Evolutionary conservation across 1,140 invertebrate species (phyloP).

Genomic region (Uloborus diversus): DNA sequence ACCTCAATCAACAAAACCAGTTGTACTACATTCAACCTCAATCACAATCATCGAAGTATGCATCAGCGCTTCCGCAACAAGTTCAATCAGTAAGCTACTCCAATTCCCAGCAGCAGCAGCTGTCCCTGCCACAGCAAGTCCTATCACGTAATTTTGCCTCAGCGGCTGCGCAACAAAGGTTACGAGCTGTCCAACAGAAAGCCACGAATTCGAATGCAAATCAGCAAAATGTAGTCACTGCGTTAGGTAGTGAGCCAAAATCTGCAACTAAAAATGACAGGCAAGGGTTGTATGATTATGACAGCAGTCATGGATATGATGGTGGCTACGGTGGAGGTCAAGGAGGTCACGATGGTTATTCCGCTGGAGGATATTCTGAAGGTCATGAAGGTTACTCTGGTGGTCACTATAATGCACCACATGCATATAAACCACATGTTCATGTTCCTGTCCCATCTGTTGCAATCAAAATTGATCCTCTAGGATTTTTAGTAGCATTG

Average conservation of each 20-base stretch:
- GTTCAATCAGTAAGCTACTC: not conserved
- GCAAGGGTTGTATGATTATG: constrained; percentile 37
- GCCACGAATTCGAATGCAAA: no score
- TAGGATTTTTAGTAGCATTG: constrained; percentile 21
- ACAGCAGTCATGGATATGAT: constrained; percentile 9
- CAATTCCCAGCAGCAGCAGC: not conserved
- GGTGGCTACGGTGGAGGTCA: not conserved
- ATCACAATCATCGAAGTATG: not conserved
- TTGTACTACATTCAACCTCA: no score
- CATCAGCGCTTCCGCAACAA: not conserved
- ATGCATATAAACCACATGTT: not conserved
- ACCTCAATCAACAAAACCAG: no score
- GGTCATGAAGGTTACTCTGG: not conserved
- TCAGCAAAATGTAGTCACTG: no score
- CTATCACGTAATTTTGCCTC: not conserved
- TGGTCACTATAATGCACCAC: not conserved
- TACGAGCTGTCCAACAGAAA: no score
- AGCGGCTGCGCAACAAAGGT: not conserved
- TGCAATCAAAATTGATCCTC: constrained; percentile 40
- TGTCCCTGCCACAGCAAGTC: not conserved
- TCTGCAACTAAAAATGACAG: not conserved
- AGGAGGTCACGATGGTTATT: not conserved
- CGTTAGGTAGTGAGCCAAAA: no score
- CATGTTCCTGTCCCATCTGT: constrained; percentile 9
- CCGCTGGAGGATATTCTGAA: not conserved